Evolutionary conservation across 2,113 vertebrate species (phyloP), one percentile per base, ranked within the genome.

Genomic region (Oncorhynchus clarkii): DNA sequence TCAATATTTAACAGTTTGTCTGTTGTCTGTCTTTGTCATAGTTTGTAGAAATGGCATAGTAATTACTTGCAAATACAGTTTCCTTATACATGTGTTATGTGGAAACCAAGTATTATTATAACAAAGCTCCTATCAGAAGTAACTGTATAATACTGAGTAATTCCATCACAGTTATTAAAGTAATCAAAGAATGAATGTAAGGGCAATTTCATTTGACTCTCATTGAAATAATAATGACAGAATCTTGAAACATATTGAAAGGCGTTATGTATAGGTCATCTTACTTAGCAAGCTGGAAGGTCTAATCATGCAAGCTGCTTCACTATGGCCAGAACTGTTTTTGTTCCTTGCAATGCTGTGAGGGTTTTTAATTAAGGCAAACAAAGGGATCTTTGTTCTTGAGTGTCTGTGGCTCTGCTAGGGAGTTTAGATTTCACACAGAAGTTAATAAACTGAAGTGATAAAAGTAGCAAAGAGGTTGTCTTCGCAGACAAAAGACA

Each of bases 361-460:
- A 73, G 75, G 81, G 60, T 81, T 88, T 82, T 82, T 59, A 86
- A 89, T 85, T 69, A 87, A 84, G 81, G 67, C 18, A 69, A 26
- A 87, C 79, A 91, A 90, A 85, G 74, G 71, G 11, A 76, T 74
- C 69, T 84, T 74, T 80, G n/a, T 89, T 78, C 73, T 60, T 65
- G 59, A 8, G n/a, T 62, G n/a, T 62, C 51, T 75, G 67, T 20
- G 26, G 64, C 65, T 83, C 67, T 16, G 60, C 45, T 34, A 69
- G 5, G 64, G 74, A 84, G 72, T 60, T 29, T 48, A 69, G 1
- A 49, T 45, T 86, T 78, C 80, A 59, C 85, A 78, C 18, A 72
- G 65, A 39, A 74, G 26, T 70, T 54, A 34, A 16, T 20, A 54
- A 54, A 9, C 49, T 22, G 18, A 22, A 5, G 69, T 87, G 82